phyloP scores from a whole-genome alignment of 1,140 invertebrate species.

The Chionoecetes opilio region DNA sequence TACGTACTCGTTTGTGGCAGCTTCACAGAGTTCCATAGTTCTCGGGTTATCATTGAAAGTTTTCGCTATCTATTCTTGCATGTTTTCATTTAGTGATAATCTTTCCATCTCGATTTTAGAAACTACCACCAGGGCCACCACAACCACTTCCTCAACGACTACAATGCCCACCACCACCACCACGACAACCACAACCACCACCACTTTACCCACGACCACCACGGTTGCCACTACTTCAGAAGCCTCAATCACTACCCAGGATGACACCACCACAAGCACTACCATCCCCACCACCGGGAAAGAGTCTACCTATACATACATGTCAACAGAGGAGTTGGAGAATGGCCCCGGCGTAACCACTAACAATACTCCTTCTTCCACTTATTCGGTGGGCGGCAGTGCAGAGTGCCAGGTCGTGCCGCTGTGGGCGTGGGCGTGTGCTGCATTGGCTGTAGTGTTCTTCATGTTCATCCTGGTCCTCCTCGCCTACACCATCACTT shows the following conservation, averaged over 20 bases:
- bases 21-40: too few relatives aligned
- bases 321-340: too few relatives aligned
- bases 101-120: neutral
- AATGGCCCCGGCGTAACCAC: neutral
- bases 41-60: too few relatives aligned
- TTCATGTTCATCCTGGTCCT: neutral
- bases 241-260: neutral
- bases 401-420: neutral
- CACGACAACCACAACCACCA: conserved; percentile 12
- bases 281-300: neutral
- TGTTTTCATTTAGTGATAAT: neutral
- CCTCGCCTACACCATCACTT: neutral
- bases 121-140: neutral
- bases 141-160: neutral
- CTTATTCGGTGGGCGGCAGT: neutral
- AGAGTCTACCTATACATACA: too few relatives aligned
- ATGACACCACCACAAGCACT: neutral
- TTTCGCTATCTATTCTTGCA: neutral
- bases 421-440: neutral
- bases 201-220: neutral
- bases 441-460: neutral
- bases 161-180: neutral
- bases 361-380: neutral
- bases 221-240: neutral
- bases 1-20: too few relatives aligned